A percentile compares a stretch with the other conserved stretches of the same genome.
Conservation (phyloP, 2,113 vertebrate species). For the Amblyopsis rosae region DNA sequence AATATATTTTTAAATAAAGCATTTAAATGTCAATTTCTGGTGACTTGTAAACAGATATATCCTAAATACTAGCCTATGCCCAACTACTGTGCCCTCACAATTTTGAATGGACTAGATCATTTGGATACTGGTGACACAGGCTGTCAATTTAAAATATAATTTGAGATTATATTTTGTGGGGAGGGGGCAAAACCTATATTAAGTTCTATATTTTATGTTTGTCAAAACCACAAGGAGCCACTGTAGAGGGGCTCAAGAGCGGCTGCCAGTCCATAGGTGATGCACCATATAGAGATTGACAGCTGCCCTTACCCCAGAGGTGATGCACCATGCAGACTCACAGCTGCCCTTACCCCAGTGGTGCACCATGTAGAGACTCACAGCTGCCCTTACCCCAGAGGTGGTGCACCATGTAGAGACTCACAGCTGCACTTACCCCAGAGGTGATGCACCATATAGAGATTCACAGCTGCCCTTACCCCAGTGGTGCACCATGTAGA, state of each 20-base stretch:
- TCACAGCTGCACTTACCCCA: slow-evolving; percentile 77
- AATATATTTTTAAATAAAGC: no score
- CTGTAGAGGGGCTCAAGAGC: slow-evolving; percentile 86
- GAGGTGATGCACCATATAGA: slow-evolving; percentile 73
- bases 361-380: slow-evolving; percentile 71
- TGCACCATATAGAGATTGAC: slow-evolving; percentile 94
- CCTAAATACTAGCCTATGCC: no score
- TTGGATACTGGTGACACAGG: no score
- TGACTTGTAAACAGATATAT: no score
- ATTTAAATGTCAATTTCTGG: no score
- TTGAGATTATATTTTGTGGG: no score
- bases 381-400: slow-evolving; percentile 87
- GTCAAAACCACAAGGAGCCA: slow-evolving; percentile 72
- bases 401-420: slow-evolving; percentile 94
- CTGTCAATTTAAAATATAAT: no score
- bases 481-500: slow-evolving; percentile 85
- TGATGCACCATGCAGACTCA: slow-evolving; percentile 58
- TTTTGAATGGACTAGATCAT: no score
- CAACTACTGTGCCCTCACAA: no score
- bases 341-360: slow-evolving; percentile 82
- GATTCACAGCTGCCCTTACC: slow-evolving; percentile 71
- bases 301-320: slow-evolving; percentile 76
- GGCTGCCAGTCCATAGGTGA: slow-evolving; percentile 57
- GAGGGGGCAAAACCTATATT: no score
- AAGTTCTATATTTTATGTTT: no score